Conservation (phyloP, 2,888 invertebrate species). For the Catocala fraxini region DNA sequence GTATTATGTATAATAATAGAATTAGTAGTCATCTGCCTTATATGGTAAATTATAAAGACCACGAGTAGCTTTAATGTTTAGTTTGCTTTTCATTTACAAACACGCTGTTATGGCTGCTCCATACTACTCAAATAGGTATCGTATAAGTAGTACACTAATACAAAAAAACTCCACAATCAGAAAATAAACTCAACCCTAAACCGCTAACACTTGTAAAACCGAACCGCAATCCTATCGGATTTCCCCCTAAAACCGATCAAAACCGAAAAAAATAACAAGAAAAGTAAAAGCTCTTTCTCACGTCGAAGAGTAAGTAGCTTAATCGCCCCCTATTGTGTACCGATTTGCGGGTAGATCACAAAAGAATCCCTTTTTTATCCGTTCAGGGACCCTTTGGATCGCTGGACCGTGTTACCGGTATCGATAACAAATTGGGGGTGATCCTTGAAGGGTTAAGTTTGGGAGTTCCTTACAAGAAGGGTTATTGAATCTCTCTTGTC, state of each 20-base stretch:
- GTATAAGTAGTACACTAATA: too few species aligned
- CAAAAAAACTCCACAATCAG: background rate
- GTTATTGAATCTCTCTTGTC: constrained; percentile 63
- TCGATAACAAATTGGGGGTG: constrained; percentile 84
- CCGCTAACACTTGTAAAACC: constrained; percentile 10
- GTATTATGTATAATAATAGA: too few species aligned
- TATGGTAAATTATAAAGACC: too few species aligned
- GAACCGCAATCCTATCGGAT: constrained; percentile 20
- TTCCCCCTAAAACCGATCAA: constrained; percentile 52
- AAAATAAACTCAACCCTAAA: constrained; percentile 7
- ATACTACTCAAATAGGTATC: too few species aligned
- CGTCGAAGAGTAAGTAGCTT: constrained; percentile 68
- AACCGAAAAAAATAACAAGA: constrained; percentile 44
- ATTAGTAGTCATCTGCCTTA: too few species aligned
- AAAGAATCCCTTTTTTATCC: constrained; percentile 82
- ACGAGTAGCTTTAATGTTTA: too few species aligned
- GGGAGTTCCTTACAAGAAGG: constrained; percentile 67
- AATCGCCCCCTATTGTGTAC: constrained; percentile 74
- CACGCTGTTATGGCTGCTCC: too few species aligned
- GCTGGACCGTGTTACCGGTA: constrained; percentile 77
- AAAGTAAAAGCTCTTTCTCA: constrained; percentile 65
- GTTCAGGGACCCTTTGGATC: constrained; percentile 66
- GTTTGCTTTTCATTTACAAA: too few species aligned
- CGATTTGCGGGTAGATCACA: constrained; percentile 81
- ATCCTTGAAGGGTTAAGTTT: constrained; percentile 74